Base-by-base conservation (phyloP, 2,797 vertebrate species). In the Pterois miles region DNA sequence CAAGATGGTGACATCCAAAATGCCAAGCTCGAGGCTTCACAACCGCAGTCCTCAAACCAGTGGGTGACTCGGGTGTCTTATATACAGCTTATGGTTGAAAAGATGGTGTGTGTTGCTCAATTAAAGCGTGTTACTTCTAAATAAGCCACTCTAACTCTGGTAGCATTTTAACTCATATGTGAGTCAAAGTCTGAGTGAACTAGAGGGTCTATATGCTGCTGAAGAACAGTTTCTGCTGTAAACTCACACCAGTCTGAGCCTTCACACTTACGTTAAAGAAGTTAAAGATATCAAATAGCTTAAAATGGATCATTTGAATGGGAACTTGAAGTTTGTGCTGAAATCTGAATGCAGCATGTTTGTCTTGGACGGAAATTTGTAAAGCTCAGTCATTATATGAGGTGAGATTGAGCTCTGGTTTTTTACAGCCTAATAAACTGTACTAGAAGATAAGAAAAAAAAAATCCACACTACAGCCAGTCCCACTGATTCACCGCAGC, bases 301-400 rank as follows among this genome's bases (percentile, higher is more conserved):
- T 29, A 58, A 46, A 48, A 70, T 0, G 0, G 25, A 63, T 63
- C 16, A 57, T 33, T 43, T 52, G 9, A 63, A 43, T 10, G 11
- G 52, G 29, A 33, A 7, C 43, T 52, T 43, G 23, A 18, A 23
- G 34, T 52, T n/a, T 53, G n/a, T 33, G 9, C 34, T 46, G 27
- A 46, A 27, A 70, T 36, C 4, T 77, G 29, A 71, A 18, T 5
- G 20, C 3, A n/a, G 13, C 36, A n/a, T 29, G 20, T 65, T 57
- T 67, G 43, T 57, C 65, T 12, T 10, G 1, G 14, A 20, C 31
- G n/a, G n/a, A 16, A 46, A 66, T 63, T 62, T 75, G 9, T 33
- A 64, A 76, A 64, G 62, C 34, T 46, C 25, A 56, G 18, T 34
- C 64, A 69, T 63, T 63, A 67, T 76, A 68, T 64, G 56, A 59